phyloP scores from a whole-genome alignment of 2,888 invertebrate genomes.

The Zhuqinia jingwanae region DNA sequence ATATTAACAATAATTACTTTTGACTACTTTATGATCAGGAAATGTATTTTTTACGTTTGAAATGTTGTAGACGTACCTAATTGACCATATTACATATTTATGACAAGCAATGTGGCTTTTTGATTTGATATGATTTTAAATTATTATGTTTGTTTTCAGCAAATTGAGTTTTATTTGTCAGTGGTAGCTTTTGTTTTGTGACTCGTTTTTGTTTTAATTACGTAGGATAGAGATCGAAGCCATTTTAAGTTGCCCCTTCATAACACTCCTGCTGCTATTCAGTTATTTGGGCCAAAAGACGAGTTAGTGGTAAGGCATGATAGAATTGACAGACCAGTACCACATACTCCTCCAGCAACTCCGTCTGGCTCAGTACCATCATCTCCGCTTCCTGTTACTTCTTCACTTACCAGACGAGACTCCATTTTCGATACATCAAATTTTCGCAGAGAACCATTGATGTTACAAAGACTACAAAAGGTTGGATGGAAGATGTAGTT shows the following conservation, averaged over 20 bases:
- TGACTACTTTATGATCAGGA: too few species aligned
- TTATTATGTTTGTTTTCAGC: constrained; percentile 32
- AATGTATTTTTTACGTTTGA: not conserved
- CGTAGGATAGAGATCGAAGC: constrained; percentile 77
- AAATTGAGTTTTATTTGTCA: constrained; percentile 38
- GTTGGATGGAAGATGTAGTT: constrained; percentile 69
- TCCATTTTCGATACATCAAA: constrained; percentile 76
- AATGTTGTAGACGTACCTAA: constrained; percentile 15
- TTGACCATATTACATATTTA: too few species aligned
- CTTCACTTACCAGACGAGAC: constrained; percentile 74
- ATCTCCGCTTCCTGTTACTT: constrained; percentile 77
- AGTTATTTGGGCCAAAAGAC: constrained; percentile 75
- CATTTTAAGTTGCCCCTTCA: constrained; percentile 76
- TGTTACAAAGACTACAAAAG: constrained; percentile 78
- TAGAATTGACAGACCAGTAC: constrained; percentile 61
- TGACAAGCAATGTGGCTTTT: constrained; percentile 10
- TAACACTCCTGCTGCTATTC: constrained; percentile 76
- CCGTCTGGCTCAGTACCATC: constrained; percentile 77
- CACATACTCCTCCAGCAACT: constrained; percentile 76
- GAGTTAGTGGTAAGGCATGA: constrained; percentile 48
- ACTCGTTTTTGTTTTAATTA: constrained; percentile 62
- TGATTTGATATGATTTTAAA: constrained; percentile 22
- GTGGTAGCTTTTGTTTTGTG: constrained; percentile 68
- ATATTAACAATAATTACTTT: too few species aligned
- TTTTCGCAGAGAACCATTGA: constrained; percentile 70